Percentiles rank a stretch among this genome's conserved stretches.
Evolutionary conservation across 2,888 invertebrate genomes (phyloP).

Genomic region (Mystacides longicornis): DNA sequence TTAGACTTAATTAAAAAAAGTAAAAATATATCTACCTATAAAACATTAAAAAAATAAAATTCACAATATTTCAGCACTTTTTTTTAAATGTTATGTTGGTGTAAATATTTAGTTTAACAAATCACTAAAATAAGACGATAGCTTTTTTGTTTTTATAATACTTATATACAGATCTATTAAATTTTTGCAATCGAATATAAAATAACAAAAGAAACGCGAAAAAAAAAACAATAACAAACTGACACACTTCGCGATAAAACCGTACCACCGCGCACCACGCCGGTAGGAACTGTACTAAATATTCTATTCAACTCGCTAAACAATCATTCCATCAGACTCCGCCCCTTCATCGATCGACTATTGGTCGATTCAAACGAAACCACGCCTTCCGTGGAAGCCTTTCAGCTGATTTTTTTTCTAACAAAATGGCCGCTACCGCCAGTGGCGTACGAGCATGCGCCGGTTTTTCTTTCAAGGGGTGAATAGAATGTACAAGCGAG

Average conservation of each 20-base stretch:
- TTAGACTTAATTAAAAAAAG: background rate
- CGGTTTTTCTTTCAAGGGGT: background rate
- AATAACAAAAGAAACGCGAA: background rate
- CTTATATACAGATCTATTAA: no score
- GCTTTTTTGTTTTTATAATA: no score
- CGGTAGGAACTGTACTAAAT: constrained; percentile 11
- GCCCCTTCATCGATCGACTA: constrained; percentile 3
- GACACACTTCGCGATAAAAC: background rate
- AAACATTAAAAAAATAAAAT: no score
- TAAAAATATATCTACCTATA: background rate
- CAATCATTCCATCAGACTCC: constrained; percentile 9
- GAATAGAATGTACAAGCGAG: background rate
- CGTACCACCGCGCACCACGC: background rate
- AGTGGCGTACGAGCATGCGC: constrained; percentile 4
- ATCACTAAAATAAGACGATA: background rate
- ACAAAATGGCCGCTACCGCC: constrained; percentile 12
- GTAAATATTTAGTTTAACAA: background rate
- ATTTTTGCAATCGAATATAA: no score
- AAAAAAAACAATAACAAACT: constrained; percentile 4
- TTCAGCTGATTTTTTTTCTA: constrained; percentile 11
- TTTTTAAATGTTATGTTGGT: no score
- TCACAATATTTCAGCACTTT: no score
- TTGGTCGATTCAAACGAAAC: constrained; percentile 7
- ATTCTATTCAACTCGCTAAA: constrained; percentile 2
- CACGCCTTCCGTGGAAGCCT: constrained; percentile 9